Percentiles rank a stretch among this genome's conserved stretches.
These are phyloP conservation scores for Drosophila kambysellisi DNA, from an alignment of 2,888 invertebrate genomes.

Conservation along the genomic window DNA sequence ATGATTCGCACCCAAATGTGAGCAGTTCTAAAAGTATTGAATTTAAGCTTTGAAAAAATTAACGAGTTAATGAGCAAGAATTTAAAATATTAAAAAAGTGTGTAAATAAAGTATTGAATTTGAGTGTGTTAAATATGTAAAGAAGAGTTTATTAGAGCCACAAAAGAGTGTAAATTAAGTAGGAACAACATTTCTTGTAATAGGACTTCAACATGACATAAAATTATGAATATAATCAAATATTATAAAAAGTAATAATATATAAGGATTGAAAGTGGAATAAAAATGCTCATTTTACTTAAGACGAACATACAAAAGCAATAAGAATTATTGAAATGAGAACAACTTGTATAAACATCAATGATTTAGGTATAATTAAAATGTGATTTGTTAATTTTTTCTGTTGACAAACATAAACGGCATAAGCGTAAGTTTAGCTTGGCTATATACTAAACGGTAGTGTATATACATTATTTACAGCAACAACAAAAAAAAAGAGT, in stretches of 20 bases:
- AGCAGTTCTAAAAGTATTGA: not conserved
- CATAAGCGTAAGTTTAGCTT: slow-evolving; percentile 64
- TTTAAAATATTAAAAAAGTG: not conserved
- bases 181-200: not conserved
- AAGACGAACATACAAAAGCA: not conserved
- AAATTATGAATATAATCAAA: not conserved
- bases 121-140: not conserved
- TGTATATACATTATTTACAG: slow-evolving; percentile 63
- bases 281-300: not conserved
- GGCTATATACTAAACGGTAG: slow-evolving; percentile 61
- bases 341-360: not conserved
- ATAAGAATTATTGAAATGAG: not conserved
- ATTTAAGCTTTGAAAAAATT: not conserved
- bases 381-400: not conserved
- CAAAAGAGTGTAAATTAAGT: not conserved
- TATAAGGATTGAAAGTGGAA: too few species aligned
- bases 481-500: slow-evolving; percentile 9
- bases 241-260: too few species aligned
- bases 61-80: not conserved
- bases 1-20: too few species aligned
- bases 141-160: not conserved
- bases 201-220: not conserved
- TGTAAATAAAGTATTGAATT: not conserved
- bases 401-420: slow-evolving; percentile 39
- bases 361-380: not conserved